These are phyloP conservation scores for Standfussiana lucernea DNA, from an alignment of 2,888 invertebrate genomes.

Conservation along the genomic window DNA sequence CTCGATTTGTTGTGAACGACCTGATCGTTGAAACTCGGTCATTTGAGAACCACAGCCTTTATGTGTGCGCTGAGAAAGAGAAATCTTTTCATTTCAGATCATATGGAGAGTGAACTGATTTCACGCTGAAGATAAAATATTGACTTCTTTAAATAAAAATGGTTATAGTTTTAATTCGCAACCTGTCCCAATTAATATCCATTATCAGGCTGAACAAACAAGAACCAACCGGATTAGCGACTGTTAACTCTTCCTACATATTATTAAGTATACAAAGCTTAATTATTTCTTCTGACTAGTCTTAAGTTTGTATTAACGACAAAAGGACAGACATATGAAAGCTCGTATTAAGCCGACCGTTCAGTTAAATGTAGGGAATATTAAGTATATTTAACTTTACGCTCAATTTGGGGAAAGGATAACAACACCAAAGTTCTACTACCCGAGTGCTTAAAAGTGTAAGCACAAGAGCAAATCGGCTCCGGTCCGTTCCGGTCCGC, in stretches of 20 bases:
- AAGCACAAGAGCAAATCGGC: constrained; percentile 27
- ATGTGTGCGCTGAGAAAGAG: not conserved
- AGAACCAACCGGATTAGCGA: not conserved
- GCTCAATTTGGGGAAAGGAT: constrained; percentile 39
- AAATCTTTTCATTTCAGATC: not conserved
- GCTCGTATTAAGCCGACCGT: not conserved
- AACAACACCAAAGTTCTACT: constrained; percentile 41
- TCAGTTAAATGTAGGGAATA: constrained; percentile 5
- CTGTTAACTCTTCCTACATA: not conserved
- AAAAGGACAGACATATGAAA: constrained; percentile 1
- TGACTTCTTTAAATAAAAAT: not conserved
- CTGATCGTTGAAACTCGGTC: constrained; percentile 24
- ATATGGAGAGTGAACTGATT: not conserved
- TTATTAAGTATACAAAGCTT: not conserved
- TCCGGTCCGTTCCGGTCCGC: constrained; percentile 3
- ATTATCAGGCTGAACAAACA: not conserved
- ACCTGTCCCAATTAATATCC: not conserved
- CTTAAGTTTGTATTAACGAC: not conserved
- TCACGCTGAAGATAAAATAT: not conserved
- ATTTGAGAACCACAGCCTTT: not conserved
- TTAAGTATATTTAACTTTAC: constrained; percentile 32
- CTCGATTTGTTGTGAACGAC: constrained; percentile 16
- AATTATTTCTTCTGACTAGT: not conserved
- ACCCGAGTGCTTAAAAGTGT: constrained; percentile 41
- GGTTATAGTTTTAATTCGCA: not conserved